These are phyloP conservation scores for Folsomia candida DNA, from an alignment of 2,888 invertebrate species.

Conservation along the genomic window DNA sequence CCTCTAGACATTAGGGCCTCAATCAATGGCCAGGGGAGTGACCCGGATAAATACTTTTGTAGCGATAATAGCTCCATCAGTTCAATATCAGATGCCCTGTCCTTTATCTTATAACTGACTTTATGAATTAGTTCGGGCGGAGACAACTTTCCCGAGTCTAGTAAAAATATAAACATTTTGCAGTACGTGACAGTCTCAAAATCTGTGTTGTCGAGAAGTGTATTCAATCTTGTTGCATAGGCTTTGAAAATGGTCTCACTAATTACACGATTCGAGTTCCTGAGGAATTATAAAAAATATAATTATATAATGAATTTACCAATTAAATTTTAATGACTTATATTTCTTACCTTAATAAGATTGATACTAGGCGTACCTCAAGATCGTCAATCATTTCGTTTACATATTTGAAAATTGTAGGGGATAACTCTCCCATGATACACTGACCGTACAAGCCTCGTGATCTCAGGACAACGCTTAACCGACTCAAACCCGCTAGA, in stretches of 20 bases:
- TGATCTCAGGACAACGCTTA: slow-evolving; percentile 30
- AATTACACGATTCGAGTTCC: slow-evolving; percentile 20
- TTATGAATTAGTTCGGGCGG: slow-evolving; percentile 16
- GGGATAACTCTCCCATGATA: slow-evolving; percentile 30
- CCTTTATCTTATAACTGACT: slow-evolving; percentile 27
- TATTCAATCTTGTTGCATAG: slow-evolving; percentile 19
- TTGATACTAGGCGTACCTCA: slow-evolving; percentile 35
- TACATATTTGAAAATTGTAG: slow-evolving; percentile 22
- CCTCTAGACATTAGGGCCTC: slow-evolving; percentile 33
- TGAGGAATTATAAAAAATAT: too few relatives aligned
- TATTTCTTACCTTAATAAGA: too few relatives aligned
- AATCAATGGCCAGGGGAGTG: slow-evolving; percentile 34
- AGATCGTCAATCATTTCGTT: slow-evolving; percentile 33
- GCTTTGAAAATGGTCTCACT: slow-evolving; percentile 11
- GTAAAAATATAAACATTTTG: slow-evolving; percentile 30
- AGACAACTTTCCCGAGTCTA: slow-evolving; percentile 15
- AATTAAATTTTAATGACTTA: too few relatives aligned
- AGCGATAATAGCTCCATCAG: slow-evolving; percentile 38
- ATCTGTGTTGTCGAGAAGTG: slow-evolving; percentile 8
- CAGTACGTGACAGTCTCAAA: slow-evolving; percentile 36
- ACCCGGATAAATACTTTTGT: slow-evolving; percentile 30
- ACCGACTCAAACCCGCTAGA: slow-evolving; percentile 36
- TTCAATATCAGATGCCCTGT: slow-evolving; percentile 22
- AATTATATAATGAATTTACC: too few relatives aligned
- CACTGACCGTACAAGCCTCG: slow-evolving; percentile 30